Evolutionary conservation across 1,140 invertebrate genomes (phyloP).

Genomic region (Hypothenemus hampei): DNA sequence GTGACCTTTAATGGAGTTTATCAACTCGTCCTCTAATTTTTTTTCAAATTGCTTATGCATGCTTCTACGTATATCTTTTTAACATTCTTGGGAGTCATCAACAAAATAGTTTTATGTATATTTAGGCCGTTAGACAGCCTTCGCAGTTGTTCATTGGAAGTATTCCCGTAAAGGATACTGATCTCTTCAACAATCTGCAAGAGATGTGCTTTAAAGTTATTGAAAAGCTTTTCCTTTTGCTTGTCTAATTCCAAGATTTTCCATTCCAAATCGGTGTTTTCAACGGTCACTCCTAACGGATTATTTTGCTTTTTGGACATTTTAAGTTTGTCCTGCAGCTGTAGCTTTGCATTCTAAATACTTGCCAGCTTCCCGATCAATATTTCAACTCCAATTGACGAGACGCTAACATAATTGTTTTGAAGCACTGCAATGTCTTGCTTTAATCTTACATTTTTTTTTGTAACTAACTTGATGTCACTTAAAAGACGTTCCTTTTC

Average conservation of each 20-base stretch:
- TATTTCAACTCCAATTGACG: neutral
- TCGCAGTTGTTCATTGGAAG: slow-evolving; percentile 16
- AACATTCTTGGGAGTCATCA: slow-evolving; percentile 16
- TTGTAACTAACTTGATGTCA: slow-evolving; percentile 9
- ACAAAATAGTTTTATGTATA: slow-evolving; percentile 20
- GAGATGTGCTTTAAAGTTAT: slow-evolving; percentile 7
- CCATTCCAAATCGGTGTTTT: slow-evolving; percentile 13
- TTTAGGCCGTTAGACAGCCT: slow-evolving; percentile 15
- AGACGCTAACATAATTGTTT: neutral
- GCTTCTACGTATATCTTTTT: slow-evolving; percentile 2
- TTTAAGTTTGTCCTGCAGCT: slow-evolving; percentile 1
- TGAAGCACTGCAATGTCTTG: slow-evolving; percentile 2
- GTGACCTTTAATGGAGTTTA: neutral
- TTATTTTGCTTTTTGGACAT: neutral
- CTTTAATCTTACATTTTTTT: slow-evolving; percentile 9
- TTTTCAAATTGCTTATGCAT: neutral
- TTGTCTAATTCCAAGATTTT: slow-evolving; percentile 13
- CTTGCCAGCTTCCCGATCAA: slow-evolving; percentile 8
- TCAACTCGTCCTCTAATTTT: neutral
- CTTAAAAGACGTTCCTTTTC: slow-evolving; percentile 14
- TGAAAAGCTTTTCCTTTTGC: slow-evolving; percentile 7
- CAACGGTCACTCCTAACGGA: slow-evolving; percentile 1
- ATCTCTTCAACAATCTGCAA: slow-evolving; percentile 11
- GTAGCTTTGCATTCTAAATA: slow-evolving; percentile 5
- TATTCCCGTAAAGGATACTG: slow-evolving; percentile 8